phyloP scores from a whole-genome alignment of 2,113 vertebrate species.

The Psilopsiagon aurifrons region DNA sequence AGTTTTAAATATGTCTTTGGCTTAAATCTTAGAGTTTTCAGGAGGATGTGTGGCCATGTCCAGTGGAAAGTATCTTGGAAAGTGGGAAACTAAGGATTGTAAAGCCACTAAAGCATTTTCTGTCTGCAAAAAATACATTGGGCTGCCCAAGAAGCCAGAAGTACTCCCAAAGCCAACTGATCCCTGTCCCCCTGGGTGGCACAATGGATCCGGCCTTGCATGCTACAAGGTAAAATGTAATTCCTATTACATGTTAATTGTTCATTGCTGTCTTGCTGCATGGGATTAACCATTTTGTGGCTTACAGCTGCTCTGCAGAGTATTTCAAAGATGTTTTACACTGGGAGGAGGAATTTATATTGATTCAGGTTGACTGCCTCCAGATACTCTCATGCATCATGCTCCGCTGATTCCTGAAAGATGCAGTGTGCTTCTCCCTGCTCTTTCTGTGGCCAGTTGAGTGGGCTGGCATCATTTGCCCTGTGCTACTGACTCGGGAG shows the following conservation, averaged over 20 bases:
- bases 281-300: neutral
- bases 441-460: neutral
- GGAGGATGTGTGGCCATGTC: conserved; percentile 88
- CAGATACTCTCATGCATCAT: neutral
- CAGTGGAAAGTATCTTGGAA: conserved; percentile 81
- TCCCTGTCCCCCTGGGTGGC: conserved; percentile 88
- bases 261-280: neutral
- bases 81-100: conserved; percentile 90
- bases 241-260: neutral
- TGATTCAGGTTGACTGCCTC: neutral
- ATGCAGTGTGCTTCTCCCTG: neutral
- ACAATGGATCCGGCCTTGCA: conserved; percentile 71
- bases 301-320: neutral
- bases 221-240: conserved; percentile 88
- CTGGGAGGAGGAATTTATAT: neutral
- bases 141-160: conserved; percentile 63
- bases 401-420: neutral
- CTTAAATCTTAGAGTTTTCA: conserved; percentile 60
- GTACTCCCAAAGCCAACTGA: conserved; percentile 71
- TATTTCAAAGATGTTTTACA: neutral
- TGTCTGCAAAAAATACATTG: conserved; percentile 84
- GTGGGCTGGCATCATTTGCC: neutral
- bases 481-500: neutral
- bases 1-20: conserved; percentile 7
- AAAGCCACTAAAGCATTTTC: conserved; percentile 85